A percentile compares a stretch with the other conserved stretches of the same genome.
These are phyloP conservation scores for Parnassius orleans DNA, from an alignment of 2,888 invertebrate species.

Conservation along the genomic window DNA sequence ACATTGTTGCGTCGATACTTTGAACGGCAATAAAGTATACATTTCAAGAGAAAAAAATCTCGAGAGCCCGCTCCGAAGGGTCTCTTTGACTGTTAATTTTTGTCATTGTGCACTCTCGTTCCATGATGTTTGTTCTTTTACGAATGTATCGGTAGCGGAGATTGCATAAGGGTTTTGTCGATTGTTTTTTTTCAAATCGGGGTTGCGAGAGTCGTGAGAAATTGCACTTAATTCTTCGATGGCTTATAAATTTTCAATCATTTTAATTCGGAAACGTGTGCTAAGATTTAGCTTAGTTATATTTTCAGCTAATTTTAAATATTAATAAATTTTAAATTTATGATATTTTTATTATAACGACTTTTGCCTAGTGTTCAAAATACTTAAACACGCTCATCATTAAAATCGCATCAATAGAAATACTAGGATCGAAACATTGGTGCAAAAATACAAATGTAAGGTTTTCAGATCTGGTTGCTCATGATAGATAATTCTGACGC, in stretches of 20 bases:
- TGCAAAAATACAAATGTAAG: too few species aligned
- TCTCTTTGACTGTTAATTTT: constrained; percentile 57
- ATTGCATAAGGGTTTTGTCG: constrained; percentile 50
- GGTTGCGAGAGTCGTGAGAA: constrained; percentile 73
- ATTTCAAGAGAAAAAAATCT: constrained; percentile 71
- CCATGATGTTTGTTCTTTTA: constrained; percentile 54
- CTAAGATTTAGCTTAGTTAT: too few species aligned
- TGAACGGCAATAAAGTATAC: constrained; percentile 68
- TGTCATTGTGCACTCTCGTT: constrained; percentile 64
- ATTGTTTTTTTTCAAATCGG: constrained; percentile 48
- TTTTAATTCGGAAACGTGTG: too few species aligned
- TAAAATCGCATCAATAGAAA: too few species aligned
- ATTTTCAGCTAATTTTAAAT: too few species aligned
- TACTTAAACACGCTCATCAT: too few species aligned
- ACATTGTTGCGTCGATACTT: constrained; percentile 53
- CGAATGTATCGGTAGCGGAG: constrained; percentile 46
- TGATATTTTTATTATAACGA: too few species aligned
- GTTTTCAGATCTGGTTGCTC: too few species aligned
- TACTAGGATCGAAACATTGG: too few species aligned
- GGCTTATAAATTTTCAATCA: constrained; percentile 39
- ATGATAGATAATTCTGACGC: too few species aligned
- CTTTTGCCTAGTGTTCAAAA: too few species aligned
- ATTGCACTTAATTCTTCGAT: constrained; percentile 31
- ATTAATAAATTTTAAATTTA: too few species aligned
- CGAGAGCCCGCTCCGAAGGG: constrained; percentile 58